Evolutionary conservation across 2,113 vertebrate genomes (phyloP), one percentile per base, ranked within the genome.

Genomic region (Sclerurus mexicanus): DNA sequence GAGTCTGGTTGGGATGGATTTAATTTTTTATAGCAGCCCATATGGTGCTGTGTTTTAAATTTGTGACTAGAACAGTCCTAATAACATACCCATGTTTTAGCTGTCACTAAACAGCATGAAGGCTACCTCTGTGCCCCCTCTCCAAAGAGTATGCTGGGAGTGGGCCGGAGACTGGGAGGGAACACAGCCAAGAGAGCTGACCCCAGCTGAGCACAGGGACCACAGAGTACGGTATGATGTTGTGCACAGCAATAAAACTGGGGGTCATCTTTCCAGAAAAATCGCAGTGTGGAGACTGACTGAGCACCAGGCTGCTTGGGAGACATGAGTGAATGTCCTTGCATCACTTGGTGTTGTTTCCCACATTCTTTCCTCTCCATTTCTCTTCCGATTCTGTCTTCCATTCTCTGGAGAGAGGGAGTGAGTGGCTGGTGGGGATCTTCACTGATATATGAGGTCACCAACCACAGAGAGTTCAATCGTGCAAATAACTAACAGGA

Each of bases 221-320:
- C 35, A 30, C 9, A 31, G 10, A 44, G 55, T 3, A 44, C 53
- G 44, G 11, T 6, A 4, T 6, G 35, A 37, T 1, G 0, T 3
- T 53, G 46, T 2, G 1, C 3, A 4, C 18, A 83, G 47, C 49
- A 46, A 14, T 8, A 17, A 58, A 95, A 69, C 21, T 27, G 10
- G 23, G 6, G 14, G 2, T 5, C 22, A 28, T 44, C 28, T 60
- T 82, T 62, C 62, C 7, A 20, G 27, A 83, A 33, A 5, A 55
- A 52, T 33, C 1, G 2, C 39, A 56, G 68, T 40, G 12, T 64
- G 67, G 62, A 80, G 58, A 21, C 6, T 14, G 25, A 12, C 59
- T 33, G 53, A 39, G 33, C 23, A 68, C 33, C 58, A 74, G 40
- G 20, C 37, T 74, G 27, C 59, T 31, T 46, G 22, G 47, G 14